Base-by-base conservation (phyloP, 2,113 vertebrate genomes). In the Cavia aperea region DNA sequence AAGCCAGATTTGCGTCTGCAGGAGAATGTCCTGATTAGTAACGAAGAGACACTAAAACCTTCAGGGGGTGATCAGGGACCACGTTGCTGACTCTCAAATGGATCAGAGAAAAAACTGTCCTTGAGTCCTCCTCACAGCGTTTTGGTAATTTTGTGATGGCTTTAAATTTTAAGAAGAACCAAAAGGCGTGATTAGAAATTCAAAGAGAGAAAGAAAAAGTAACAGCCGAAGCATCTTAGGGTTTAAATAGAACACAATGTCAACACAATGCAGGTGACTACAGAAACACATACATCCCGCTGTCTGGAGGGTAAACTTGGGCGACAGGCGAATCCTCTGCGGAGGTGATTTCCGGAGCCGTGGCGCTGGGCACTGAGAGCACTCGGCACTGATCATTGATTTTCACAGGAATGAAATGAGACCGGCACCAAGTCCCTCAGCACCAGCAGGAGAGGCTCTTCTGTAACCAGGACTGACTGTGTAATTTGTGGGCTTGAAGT, bases 271-370 rank as follows among this genome's bases (percentile, higher is more conserved):
- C 6, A 31, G 33, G 86, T 0, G 5, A 11, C 62, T 10, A 21
- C 7, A 2, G 5, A 24, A 12, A 36, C 0, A 31, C 1, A 36
- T 0, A n/a, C 6, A 2, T 33, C 36, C 36, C 13, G n/a, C n/a
- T 1, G 2, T 39, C 46, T 89, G 51, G 65, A 79, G 43, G 68
- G 46, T 12, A n/a, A 23, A n/a, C n/a, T 49, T 73, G 12, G 9
- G 66, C 33, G 31, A 33, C 12, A 3, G 10, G 85, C 39, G 13
- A 54, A 46, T 19, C 58, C 49, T 33, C 51, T 39, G 5, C 10
- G 23, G 68, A 14, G 16, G 56, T n/a, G 16, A 15, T 33, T 49
- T 43, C 62, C 29, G 39, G n/a, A 14, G 63, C n/a, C 2, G 62
- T 5, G 4, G 6, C 54, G 39, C 21, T 4, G 58, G 89, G 16